A percentile compares a stretch with the other conserved stretches of the same genome.
These are phyloP conservation scores for Stictonetta naevosa DNA, from an alignment of 2,113 vertebrate species.

Conservation along the genomic window DNA sequence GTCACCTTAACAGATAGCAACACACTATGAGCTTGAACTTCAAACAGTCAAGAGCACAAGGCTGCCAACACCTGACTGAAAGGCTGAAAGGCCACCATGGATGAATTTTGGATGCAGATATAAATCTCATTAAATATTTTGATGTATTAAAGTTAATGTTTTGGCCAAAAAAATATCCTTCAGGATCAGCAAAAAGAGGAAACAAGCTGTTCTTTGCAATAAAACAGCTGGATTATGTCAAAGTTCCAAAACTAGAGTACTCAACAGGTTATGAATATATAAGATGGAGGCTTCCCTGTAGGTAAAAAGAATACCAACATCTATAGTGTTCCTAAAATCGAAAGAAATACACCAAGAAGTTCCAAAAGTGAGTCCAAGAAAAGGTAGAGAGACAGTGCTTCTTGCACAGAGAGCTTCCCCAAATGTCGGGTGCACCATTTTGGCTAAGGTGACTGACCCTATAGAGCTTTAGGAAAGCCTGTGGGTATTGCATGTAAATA, in stretches of 20 bases:
- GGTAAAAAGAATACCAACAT: background rate
- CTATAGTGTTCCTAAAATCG: background rate
- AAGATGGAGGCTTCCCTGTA: background rate
- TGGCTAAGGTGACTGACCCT: background rate
- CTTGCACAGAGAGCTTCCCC: background rate
- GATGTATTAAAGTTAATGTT: constrained; percentile 54
- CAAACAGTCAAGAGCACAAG: background rate
- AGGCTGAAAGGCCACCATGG: constrained; percentile 13
- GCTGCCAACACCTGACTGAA: constrained; percentile 23
- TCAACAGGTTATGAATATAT: background rate
- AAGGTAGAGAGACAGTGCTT: background rate
- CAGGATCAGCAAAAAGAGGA: constrained; percentile 41
- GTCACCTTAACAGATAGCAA: background rate
- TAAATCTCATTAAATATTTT: constrained; percentile 63
- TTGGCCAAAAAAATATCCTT: constrained; percentile 29
- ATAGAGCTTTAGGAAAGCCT: background rate
- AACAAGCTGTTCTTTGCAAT: constrained; percentile 36
- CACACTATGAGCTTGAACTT: background rate
- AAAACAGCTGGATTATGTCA: constrained; percentile 41
- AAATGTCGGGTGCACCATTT: background rate
- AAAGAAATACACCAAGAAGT: background rate
- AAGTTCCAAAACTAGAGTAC: constrained; percentile 17
- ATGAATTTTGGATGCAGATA: constrained; percentile 51
- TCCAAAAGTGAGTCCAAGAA: background rate
- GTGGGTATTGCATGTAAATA: background rate